Evolutionary conservation across 2,113 vertebrate genomes (phyloP).

Genomic region (Dromiciops gliroides): DNA sequence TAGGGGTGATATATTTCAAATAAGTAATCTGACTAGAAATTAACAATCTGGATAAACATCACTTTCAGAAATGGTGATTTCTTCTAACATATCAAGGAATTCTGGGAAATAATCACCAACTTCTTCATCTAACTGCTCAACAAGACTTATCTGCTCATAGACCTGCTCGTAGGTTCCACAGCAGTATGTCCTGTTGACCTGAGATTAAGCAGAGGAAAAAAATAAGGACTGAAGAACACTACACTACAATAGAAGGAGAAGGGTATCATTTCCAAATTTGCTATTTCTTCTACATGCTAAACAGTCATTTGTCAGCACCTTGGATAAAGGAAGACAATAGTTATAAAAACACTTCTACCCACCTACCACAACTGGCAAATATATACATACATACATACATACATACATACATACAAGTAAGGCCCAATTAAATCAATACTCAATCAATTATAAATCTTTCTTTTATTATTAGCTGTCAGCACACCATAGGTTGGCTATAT

Average conservation of each 20-base stretch:
- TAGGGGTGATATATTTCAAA: not conserved
- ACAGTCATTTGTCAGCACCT: slow-evolving; percentile 45
- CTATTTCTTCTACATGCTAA: slow-evolving; percentile 58
- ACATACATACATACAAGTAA: too few species aligned
- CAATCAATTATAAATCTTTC: not conserved
- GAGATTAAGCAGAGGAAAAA: slow-evolving; percentile 17
- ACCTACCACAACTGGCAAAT: slow-evolving; percentile 27
- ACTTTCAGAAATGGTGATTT: slow-evolving; percentile 98
- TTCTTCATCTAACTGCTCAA: slow-evolving; percentile 98
- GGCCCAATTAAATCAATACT: not conserved
- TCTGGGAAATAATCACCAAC: slow-evolving; percentile 98
- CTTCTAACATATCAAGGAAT: slow-evolving; percentile 98
- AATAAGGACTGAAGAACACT: slow-evolving; percentile 33
- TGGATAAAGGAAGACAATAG: slow-evolving; percentile 59
- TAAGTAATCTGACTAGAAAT: slow-evolving; percentile 31
- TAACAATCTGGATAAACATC: slow-evolving; percentile 65
- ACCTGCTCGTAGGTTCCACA: slow-evolving; percentile 97
- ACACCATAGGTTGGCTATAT: not conserved
- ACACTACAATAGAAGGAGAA: not conserved
- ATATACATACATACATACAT: not conserved
- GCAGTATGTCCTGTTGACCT: slow-evolving; percentile 97
- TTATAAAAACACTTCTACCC: slow-evolving; percentile 35
- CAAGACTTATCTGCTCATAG: slow-evolving; percentile 99
- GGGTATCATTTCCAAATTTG: slow-evolving; percentile 43
- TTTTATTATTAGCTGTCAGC: not conserved